These are phyloP conservation scores for Tenebrio molitor DNA, from an alignment of 1,140 invertebrate species.

Conservation along the genomic window DNA sequence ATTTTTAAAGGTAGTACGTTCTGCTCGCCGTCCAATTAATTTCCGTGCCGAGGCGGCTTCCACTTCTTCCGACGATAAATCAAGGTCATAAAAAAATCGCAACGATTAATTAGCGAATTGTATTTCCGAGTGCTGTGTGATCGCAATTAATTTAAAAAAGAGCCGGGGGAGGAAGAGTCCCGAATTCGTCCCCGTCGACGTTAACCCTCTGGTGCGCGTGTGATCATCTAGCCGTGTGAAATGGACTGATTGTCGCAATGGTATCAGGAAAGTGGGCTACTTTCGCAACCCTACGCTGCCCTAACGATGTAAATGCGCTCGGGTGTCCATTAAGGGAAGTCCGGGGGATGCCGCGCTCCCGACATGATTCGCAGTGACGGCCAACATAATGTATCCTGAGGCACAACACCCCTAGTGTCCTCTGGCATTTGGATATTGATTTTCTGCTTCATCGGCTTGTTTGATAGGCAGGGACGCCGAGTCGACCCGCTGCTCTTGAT, in stretches of 20 bases:
- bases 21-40: too few species aligned
- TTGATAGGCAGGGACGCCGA: slow-evolving; percentile 46
- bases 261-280: slow-evolving; percentile 16
- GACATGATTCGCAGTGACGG: slow-evolving; percentile 43
- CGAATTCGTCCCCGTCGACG: neutral
- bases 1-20: too few species aligned
- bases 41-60: too few species aligned
- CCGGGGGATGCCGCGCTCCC: slow-evolving; percentile 1
- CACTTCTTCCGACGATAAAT: too few species aligned
- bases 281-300: slow-evolving; percentile 28
- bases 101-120: slow-evolving; percentile 6
- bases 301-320: slow-evolving; percentile 44
- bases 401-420: slow-evolving; percentile 40
- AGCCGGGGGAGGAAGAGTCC: neutral
- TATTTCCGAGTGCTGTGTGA: neutral
- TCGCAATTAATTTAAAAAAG: slow-evolving; percentile 29
- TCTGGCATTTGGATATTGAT: slow-evolving; percentile 49
- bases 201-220: neutral
- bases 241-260: slow-evolving; percentile 33
- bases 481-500: slow-evolving; percentile 36
- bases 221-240: slow-evolving; percentile 17
- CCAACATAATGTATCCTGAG: slow-evolving; percentile 48
- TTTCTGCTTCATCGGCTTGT: slow-evolving; percentile 50
- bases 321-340: slow-evolving; percentile 47
- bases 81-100: too few species aligned